Evolutionary conservation across 2,113 vertebrate species (phyloP), one percentile per base, ranked within the genome.

Genomic region (Pituophis catenifer): DNA sequence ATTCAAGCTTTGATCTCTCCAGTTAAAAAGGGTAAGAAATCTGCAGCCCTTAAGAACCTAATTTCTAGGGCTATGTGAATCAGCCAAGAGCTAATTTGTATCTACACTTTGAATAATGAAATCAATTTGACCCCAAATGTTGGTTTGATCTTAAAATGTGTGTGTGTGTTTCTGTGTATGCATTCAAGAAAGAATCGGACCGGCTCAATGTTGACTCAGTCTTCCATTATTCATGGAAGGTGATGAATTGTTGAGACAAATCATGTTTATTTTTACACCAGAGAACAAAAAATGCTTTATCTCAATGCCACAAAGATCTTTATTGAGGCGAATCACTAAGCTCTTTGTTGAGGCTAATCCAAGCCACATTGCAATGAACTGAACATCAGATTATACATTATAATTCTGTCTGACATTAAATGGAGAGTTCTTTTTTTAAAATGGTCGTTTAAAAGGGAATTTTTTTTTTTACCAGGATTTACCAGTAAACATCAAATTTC

Each of bases 401-500:
- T 12, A 88, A 54, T 70, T 88, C 6, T 44, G 53, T 23, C 52
- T 89, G 62, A 8, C 38, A 15, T 52, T 2, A 17, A 86, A 95
- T 89, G 93, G 8, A 48, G 92, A 93, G 53, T 75, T 8, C 38
- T 91, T 62, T 0, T 75, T 95, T 38, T 55, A 94, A 55, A 95
- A 29, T 23, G 13, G 58, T 88, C 33, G 29, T 0, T 94, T 94
- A 26, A 65, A 81, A 44, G 75, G 75, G 0, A 23, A 13, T 15
- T 17, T 1, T 58, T 59, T 59, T 29, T 0, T 33, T 3, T 26
- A 44, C 54, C 94, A 98, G 98, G 97, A 97, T 58, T 90, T 98
- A 53, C 98, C 98, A 3, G 97, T 98, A 94, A 98, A 98, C 89
- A 33, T 98, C 93, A 98, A 98, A 91, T 97, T 98, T 94, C 59